Conservation (phyloP, 1,140 invertebrate genomes). For the Chrysomallon squamiferum region DNA sequence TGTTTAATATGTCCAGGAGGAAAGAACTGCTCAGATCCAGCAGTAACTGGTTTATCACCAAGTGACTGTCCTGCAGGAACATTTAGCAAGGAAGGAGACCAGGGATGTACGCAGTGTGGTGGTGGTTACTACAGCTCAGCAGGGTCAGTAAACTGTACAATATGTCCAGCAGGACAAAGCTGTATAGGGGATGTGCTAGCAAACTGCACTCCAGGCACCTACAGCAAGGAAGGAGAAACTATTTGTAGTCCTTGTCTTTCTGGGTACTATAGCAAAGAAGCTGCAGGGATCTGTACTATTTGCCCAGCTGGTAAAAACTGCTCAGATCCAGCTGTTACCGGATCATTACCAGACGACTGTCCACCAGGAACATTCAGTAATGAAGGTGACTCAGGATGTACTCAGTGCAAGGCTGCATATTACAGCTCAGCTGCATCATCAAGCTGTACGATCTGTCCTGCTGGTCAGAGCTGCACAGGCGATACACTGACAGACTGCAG, state of each 20-base stretch:
- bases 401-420: conserved; percentile 17
- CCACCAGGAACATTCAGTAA: conserved; percentile 15
- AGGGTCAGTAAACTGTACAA: not conserved
- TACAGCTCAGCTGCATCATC: conserved; percentile 24
- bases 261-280: conserved; percentile 26
- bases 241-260: conserved; percentile 15
- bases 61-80: conserved; percentile 23
- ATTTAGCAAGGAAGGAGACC: conserved; percentile 23
- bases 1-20: conserved; percentile 27
- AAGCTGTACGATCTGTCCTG: conserved; percentile 28
- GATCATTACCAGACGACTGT: conserved; percentile 18
- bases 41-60: conserved; percentile 11
- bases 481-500: conserved; percentile 27
- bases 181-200: conserved; percentile 3
- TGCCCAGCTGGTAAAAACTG: conserved; percentile 43
- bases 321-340: conserved; percentile 11
- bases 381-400: conserved; percentile 15
- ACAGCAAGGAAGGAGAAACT: conserved; percentile 18
- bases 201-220: conserved; percentile 20
- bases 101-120: conserved; percentile 13
- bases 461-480: conserved; percentile 28
- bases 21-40: conserved; percentile 24
- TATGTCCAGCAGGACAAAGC: conserved; percentile 22
- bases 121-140: conserved; percentile 22
- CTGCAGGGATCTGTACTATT: conserved; percentile 22